Evolutionary conservation across 2,113 vertebrate genomes (phyloP).

Genomic region (Amphiprion percula): DNA sequence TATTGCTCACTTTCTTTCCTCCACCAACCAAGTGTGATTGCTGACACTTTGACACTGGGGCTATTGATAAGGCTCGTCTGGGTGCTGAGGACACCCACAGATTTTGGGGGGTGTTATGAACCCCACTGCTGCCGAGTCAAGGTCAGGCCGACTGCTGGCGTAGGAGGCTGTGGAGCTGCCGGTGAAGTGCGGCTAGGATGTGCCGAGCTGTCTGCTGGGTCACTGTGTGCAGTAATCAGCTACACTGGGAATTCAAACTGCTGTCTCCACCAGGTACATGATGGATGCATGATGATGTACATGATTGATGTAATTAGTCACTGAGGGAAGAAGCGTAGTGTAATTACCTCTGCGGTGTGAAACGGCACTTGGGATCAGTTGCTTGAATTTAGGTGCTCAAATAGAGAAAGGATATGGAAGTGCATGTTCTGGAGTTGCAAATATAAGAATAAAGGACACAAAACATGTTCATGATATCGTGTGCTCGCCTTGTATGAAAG

Average conservation of each 20-base stretch:
- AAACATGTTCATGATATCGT: not conserved
- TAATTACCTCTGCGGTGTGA: slow-evolving; percentile 27
- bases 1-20: slow-evolving; percentile 34
- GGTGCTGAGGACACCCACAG: slow-evolving; percentile 39
- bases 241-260: slow-evolving; percentile 38
- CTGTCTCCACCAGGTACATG: slow-evolving; percentile 48
- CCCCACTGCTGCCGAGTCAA: slow-evolving; percentile 58
- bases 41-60: slow-evolving; percentile 54
- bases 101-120: slow-evolving; percentile 35
- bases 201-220: slow-evolving; percentile 28
- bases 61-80: slow-evolving; percentile 53
- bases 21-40: slow-evolving; percentile 1
- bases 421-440: not conserved
- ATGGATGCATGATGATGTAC: slow-evolving; percentile 62
- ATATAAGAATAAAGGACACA: not conserved
- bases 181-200: slow-evolving; percentile 41
- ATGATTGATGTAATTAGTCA: slow-evolving; percentile 58
- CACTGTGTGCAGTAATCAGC: slow-evolving; percentile 45
- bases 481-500: not conserved
- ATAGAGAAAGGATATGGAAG: not conserved
- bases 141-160: slow-evolving; percentile 64
- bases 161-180: slow-evolving; percentile 37
- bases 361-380: slow-evolving; percentile 5
- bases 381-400: not conserved
- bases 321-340: slow-evolving; percentile 22